A percentile compares a stretch with the other conserved stretches of the same genome.
phyloP scores from a whole-genome alignment of 2,797 vertebrate genomes.

The Oreochromis grahami region DNA sequence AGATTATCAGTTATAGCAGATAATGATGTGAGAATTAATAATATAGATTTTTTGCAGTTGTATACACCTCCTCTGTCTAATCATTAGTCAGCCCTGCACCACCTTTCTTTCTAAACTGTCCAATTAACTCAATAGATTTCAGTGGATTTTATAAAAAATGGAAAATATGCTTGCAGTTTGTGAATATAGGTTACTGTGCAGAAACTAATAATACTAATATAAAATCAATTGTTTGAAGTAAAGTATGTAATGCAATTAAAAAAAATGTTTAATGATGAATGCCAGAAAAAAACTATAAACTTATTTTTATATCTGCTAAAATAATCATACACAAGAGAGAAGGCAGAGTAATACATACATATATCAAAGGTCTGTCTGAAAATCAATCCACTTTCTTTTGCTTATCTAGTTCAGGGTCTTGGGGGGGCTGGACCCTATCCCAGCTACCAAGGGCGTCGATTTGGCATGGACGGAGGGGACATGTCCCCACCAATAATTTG shows the following conservation, averaged over 20 bases:
- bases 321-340: background rate
- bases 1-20: rapidly evolving
- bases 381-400: background rate
- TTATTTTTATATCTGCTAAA: background rate
- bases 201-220: background rate
- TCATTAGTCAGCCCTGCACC: background rate
- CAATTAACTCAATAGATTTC: background rate
- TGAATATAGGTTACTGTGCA: background rate
- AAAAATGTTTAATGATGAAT: background rate
- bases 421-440: background rate
- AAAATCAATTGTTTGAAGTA: background rate
- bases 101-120: background rate
- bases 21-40: background rate
- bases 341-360: background rate
- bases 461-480: no score
- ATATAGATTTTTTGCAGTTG: background rate
- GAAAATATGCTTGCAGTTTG: background rate
- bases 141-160: background rate
- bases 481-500: no score
- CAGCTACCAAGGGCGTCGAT: no score
- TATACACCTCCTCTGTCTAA: background rate
- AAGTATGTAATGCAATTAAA: background rate
- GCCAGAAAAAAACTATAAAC: rapidly evolving
- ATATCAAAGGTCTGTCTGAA: background rate
- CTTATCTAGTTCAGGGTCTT: background rate